Evolutionary conservation across 2,113 vertebrate genomes (phyloP), one percentile per base, ranked within the genome.

Genomic region (Phoenicopterus ruber): DNA sequence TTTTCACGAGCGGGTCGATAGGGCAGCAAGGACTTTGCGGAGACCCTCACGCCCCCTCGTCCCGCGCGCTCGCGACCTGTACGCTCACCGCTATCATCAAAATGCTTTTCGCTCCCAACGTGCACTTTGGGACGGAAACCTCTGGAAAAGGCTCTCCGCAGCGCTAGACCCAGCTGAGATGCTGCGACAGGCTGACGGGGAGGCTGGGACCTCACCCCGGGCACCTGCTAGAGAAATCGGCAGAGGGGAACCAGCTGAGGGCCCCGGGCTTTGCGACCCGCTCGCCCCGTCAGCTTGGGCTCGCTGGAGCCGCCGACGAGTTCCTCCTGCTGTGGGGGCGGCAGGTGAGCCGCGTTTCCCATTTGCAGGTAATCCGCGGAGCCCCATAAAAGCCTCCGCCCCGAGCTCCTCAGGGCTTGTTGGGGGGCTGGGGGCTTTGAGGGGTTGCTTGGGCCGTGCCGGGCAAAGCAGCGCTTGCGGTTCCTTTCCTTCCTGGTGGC

Each of bases 381-480:
- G 34, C 10, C 2, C 7, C 52, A 72, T 36, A 49, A 81, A 93
- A 83, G 32, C 77, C 11, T 13, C 38, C 50, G 50, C 10, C 4
- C 2, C 5, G 0, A 1, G 1, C 1, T 18, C 1, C 6, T 8
- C 0, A 0, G 1, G 0, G 3, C 59, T 77, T 76, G 9, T 3
- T 17, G 7, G 16, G 0, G 62, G 24, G 66, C 1, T 28, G 25
- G 7, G 18, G 28, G 29, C 0, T 59, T 11, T 12, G 8, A 10
- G 0, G 22, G 50, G 7, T 3, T 61, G 18, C 6, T 46, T 9
- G 3, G 34, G 18, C 2, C 4, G 6, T 7, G 8, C 10, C 6
- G 2, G 36, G 6, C 1, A 7, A 13, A 59, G 11, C 8, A 28
- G 10, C 0, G 0, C 4, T 44, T 46, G 6, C 1, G 10, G 36